Evolutionary conservation across 2,113 vertebrate species (phyloP).

Genomic region (Beaufortia kweichowensis): DNA sequence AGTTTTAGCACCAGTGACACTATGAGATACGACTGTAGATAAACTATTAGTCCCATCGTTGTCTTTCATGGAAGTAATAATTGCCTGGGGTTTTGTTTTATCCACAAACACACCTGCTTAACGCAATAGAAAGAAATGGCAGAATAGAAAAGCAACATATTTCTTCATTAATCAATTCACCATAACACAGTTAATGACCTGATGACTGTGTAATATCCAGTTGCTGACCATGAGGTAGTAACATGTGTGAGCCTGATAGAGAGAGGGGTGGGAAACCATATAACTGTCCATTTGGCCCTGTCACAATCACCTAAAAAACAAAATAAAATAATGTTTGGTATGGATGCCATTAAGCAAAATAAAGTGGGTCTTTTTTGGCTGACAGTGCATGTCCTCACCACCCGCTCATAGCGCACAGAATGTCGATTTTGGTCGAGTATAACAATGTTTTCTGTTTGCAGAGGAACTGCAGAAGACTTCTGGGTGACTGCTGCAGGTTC

Average conservation of each 20-base stretch:
- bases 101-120: constrained; percentile 69
- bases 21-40: constrained; percentile 67
- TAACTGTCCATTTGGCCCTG: constrained; percentile 77
- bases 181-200: constrained; percentile 56
- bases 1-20: constrained; percentile 62
- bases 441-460: constrained; percentile 55
- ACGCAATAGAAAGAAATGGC: neutral
- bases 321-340: neutral
- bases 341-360: neutral
- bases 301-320: constrained; percentile 65
- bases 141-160: neutral
- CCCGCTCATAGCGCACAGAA: constrained; percentile 70
- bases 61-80: constrained; percentile 65
- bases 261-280: constrained; percentile 77
- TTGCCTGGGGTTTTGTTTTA: constrained; percentile 64
- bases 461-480: constrained; percentile 39
- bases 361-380: neutral
- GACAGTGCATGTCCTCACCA: constrained; percentile 71
- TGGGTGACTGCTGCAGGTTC: constrained; percentile 8
- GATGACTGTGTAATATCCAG: constrained; percentile 61
- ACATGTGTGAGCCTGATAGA: constrained; percentile 72
- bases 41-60: constrained; percentile 66
- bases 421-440: constrained; percentile 70
- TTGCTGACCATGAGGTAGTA: constrained; percentile 76
- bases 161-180: neutral